These are phyloP conservation scores for Vanessa atalanta DNA, from an alignment of 1,140 invertebrate species.

Conservation along the genomic window DNA sequence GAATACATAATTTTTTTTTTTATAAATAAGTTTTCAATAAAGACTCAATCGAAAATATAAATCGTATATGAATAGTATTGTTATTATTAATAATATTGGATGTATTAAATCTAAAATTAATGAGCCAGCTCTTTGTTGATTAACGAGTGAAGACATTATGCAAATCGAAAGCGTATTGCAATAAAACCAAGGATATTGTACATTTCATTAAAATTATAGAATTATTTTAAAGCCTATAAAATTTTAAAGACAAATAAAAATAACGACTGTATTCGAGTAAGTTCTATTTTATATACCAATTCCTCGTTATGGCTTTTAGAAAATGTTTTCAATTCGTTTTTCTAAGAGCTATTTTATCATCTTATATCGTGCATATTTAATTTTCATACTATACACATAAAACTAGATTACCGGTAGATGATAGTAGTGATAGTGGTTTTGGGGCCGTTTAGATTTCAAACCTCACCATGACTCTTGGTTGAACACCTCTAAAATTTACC, in stretches of 20 bases:
- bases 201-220: constrained; percentile 16
- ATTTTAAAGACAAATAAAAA: constrained; percentile 28
- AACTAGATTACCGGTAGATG: too few relatives aligned
- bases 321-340: neutral
- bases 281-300: constrained; percentile 11
- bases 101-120: neutral
- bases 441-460: too few relatives aligned
- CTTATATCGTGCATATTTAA: too few relatives aligned
- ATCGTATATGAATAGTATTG: too few relatives aligned
- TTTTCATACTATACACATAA: too few relatives aligned
- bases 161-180: neutral
- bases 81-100: neutral
- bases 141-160: neutral
- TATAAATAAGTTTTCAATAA: too few relatives aligned
- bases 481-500: too few relatives aligned
- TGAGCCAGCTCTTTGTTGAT: neutral
- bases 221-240: constrained; percentile 27
- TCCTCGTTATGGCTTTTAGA: neutral
- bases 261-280: constrained; percentile 15
- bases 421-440: too few relatives aligned
- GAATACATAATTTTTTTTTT: too few relatives aligned
- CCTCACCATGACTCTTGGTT: too few relatives aligned
- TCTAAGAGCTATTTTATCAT: neutral
- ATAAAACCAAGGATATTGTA: constrained; percentile 5
- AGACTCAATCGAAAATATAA: too few relatives aligned